These are phyloP conservation scores for Melinaea marsaeus DNA, from an alignment of 2,888 invertebrate species.

Conservation along the genomic window DNA sequence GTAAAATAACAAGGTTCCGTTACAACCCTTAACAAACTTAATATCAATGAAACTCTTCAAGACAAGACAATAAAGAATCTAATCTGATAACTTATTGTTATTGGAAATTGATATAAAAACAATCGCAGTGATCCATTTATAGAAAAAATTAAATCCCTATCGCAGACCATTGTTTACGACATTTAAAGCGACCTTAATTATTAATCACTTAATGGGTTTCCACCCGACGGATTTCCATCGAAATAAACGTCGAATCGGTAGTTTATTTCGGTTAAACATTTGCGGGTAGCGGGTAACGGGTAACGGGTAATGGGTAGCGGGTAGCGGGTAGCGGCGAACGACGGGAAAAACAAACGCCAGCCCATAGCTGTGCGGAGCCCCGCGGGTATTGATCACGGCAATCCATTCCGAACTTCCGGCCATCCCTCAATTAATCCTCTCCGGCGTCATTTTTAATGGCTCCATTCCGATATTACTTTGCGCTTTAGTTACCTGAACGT, in stretches of 20 bases:
- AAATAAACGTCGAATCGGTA: slow-evolving; percentile 26
- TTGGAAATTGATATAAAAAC: neutral
- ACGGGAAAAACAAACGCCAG: slow-evolving; percentile 30
- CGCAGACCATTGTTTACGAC: slow-evolving; percentile 19
- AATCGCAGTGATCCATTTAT: neutral
- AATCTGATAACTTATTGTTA: neutral
- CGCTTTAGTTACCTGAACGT: slow-evolving; percentile 16
- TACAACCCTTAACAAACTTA: neutral
- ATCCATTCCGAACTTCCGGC: slow-evolving; percentile 32
- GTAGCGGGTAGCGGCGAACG: neutral
- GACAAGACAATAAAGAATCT: neutral
- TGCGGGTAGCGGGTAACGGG: slow-evolving; percentile 7
- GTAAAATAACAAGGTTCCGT: neutral
- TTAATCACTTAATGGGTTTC: slow-evolving; percentile 31
- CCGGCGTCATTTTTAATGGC: slow-evolving; percentile 29
- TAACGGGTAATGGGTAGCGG: neutral
- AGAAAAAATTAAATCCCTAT: slow-evolving; percentile 13
- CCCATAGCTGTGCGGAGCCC: slow-evolving; percentile 21
- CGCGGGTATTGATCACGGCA: slow-evolving; percentile 31
- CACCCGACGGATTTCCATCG: slow-evolving; percentile 19
- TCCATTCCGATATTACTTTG: slow-evolving; percentile 27
- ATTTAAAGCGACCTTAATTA: slow-evolving; percentile 26
- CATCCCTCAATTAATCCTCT: slow-evolving; percentile 33
- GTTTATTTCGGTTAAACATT: slow-evolving; percentile 19
- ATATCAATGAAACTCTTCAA: neutral